Base-by-base conservation (phyloP, 2,888 invertebrate species). In the Euphydryas editha region DNA sequence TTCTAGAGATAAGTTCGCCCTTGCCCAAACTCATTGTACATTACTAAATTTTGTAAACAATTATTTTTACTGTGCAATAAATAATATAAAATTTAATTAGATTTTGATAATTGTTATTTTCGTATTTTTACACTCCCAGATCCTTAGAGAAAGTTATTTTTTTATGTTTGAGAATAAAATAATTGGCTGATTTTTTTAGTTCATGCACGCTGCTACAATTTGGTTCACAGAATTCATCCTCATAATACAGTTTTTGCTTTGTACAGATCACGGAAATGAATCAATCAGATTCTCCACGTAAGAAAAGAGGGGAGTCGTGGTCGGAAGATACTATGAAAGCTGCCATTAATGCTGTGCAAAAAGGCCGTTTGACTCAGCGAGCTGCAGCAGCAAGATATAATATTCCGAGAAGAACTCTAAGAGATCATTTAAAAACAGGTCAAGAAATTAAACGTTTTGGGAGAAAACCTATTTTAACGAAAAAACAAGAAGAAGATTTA, bases 351-450 rank as follows among this genome's bases (percentile, higher is more conserved):
- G 72, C 73, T 65, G 74, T 75, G 67, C 75, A 74, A 76, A 76
- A 64, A 37, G 73, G 72, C 62, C 42, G 73, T 71, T 72, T 75
- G 56, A 75, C 62, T 73, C 69, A 67, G 62, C 65, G 66, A 67
- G 70, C 72, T 73, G 72, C 75, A 66, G 67, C 73, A 58, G 54
- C 72, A 63, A 69, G 66, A n/a, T 72, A 60, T 63, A 67, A 72
- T 68, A 73, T 77, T 70, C 76, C 73, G 67, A 72, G 75, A 75
- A 72, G 74, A 60, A 75, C 75, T 39, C 69, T 76, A 63, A 75
- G 74, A 73, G 72, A 75, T 65, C 74, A 75, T 72, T 71, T 75
- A 72, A 0, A 70, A 69, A 73, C 54, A 66, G 72, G 71, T 65
- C 68, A 66, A 13, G 24, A 15, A 24, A 18, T 17, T 24, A 59